Base-by-base conservation (phyloP, 2,888 invertebrate species). In the Periphyllus acericola region DNA sequence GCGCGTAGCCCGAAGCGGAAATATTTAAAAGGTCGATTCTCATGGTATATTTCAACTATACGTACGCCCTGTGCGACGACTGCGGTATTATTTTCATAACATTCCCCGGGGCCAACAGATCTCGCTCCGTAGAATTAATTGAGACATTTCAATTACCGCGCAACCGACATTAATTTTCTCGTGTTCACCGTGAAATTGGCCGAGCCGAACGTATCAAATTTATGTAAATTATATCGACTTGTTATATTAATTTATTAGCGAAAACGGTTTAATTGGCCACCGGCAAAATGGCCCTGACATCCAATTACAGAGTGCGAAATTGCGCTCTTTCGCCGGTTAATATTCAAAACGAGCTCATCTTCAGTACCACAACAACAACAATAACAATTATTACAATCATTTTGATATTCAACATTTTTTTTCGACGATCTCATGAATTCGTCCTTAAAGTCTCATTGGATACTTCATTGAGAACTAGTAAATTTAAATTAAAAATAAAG, bases 201-300 rank as follows among this genome's bases (percentile, higher is more conserved):
- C 68, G 17, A 46, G 82, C 40, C 32, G 71, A 80, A 68, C 82
- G 82, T 71, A 71, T 83, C 60, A 75, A 40, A 75, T 75, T 83
- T 82, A 82, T 82, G 82, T 82, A 83, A 75, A 60, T 83, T 74
- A 83, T 75, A 83, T 82, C 72, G 72, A 72, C 74, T 72, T 72
- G 72, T 83, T 72, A 34, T 82, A 72, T 82, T 55, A 52, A 74
- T 55, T 52, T 83, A 82, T 46, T 55, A 34, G 72, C 55, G 36
- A n/a, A 83, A 83, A 83, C 32, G 52, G n/a, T 55, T 74, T 74
- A 83, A 83, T 83, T 83, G 82, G 72, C 83, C 72, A 55, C 55
- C 29, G 14, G 52, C 32, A 52, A 83, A 46, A 72, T 52, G 34
- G 83, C 72, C 19, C n/a, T n/a, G 72, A 83, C 83, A 34, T 34